Base-by-base conservation (phyloP, 2,797 vertebrate species). In the Alectoris magna region DNA sequence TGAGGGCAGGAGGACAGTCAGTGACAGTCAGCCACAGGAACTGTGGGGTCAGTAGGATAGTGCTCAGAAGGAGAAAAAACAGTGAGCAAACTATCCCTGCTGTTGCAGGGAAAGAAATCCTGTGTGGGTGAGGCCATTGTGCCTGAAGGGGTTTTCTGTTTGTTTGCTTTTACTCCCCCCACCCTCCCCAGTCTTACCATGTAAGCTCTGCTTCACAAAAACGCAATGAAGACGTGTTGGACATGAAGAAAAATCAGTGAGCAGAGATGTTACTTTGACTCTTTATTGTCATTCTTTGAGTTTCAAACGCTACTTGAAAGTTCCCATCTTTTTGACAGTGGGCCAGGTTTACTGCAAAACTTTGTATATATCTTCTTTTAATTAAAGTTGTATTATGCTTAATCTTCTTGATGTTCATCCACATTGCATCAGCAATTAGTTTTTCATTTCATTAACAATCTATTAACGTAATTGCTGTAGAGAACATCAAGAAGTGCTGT, bases 381-480 rank as follows among this genome's bases (percentile, higher is more conserved):
- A 96, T 93, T 89, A 83, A 92, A 93, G 81, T 66, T n/a, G 4
- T 90, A 93, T 87, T 48, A 1, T 49, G 21, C 51, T 75, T 90
- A 56, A 86, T 95, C 49, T 93, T 81, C 91, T 58, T 93, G 6
- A 88, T 94, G 77, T 91, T 91, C 48, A 70, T 95, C 74, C 66
- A 71, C 49, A 29, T 87, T 93, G 71, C 71, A 91, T 95, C 85
- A 88, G 71, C 89, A 92, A 82, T 94, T 95, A 92, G 76, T 44
- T 91, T 94, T 87, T 86, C 23, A 49, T 90, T 88, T 91, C 81
- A 86, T 87, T 84, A 88, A 76, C 83, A 86, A 79, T 90, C 87
- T 87, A 10, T 84, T 75, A 66, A 68, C 68, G 62, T 91, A 93
- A 94, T 90, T 90, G 72, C 74, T 90, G 62, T 46, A 66, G 66